Percentiles rank a stretch among this genome's conserved stretches.
Evolutionary conservation across 2,888 invertebrate species (phyloP).

Genomic region (Andricus quercusramuli): DNA sequence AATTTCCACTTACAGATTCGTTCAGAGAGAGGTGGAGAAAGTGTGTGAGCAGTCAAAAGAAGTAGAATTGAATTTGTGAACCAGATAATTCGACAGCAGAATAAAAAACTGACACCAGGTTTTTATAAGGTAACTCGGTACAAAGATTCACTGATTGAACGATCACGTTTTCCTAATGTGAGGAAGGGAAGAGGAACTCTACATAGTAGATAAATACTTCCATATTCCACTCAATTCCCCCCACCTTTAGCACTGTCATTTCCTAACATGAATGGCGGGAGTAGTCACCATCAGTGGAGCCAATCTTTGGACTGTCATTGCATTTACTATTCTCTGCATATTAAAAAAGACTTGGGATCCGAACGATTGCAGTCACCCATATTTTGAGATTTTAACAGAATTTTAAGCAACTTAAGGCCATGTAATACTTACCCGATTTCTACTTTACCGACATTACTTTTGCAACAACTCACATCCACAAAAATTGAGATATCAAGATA

Average conservation of each 20-base stretch:
- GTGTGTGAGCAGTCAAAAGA: neutral
- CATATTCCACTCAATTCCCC: neutral
- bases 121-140: conserved; percentile 16
- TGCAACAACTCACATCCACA: too few species aligned
- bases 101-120: neutral
- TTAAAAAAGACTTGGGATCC: neutral
- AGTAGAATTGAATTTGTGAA: neutral
- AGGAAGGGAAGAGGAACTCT: conserved; percentile 24
- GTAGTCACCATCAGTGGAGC: conserved; percentile 10
- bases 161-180: conserved; percentile 2
- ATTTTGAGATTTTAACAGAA: neutral
- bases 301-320: neutral
- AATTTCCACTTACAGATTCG: conserved; percentile 2
- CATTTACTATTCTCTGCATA: neutral
- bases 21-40: neutral
- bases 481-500: too few species aligned
- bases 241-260: conserved; percentile 13
- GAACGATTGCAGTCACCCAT: neutral
- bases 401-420: neutral
- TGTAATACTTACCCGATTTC: too few species aligned
- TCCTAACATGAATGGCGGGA: conserved; percentile 12
- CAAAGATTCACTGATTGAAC: conserved; percentile 10
- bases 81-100: neutral
- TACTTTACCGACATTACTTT: too few species aligned
- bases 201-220: neutral